Evolutionary conservation across 2,888 invertebrate genomes (phyloP), one percentile per base, ranked within the genome.

Genomic region (Tetragonula carbonaria): DNA sequence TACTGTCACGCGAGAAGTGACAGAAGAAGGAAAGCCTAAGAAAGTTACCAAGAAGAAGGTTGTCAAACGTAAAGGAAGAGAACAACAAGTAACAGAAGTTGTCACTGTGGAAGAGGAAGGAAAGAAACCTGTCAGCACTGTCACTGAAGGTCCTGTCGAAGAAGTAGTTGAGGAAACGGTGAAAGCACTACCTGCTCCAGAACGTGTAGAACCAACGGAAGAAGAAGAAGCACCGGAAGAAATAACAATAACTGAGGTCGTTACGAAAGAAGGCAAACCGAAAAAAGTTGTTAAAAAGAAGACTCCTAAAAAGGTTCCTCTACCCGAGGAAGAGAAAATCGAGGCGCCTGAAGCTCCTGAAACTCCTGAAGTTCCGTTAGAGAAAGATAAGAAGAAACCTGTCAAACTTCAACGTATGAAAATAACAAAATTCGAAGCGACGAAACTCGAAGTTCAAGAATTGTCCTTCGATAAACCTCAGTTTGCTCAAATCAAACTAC

Each of bases 241-340:
- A 81, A 81, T 86, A 0, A 84, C 80, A 93, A 70, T 86, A 1
- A 84, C 84, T 0, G 75, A 90, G 75, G 90, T 92, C 74, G 92
- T 93, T 4, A 95, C 95, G 93, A 84, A 91, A 93, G 62, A 89
- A 93, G 78, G 93, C 18, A 93, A 77, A 92, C 86, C 95, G 93
- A 78, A 94, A 92, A 65, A 94, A 94, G 38, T 72, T 0, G 74
- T 33, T 0, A 85, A 80, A n/a, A 89, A 86, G 77, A 88, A 73
- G 21, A 51, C 75, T 2, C 95, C 1, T 94, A 95, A 3, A 74
- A 84, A 16, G 59, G 2, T 23, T n/a, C n/a, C 28, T 84, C 92
- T 84, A n/a, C 90, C 84, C 92, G 92, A 94, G 84, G 93, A 94
- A 81, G 88, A 94, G 33, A 63, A 63, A 92, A 80, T 94, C 90